phyloP scores from a whole-genome alignment of 2,113 vertebrate genomes.

The Apistogramma diplotaenia region DNA sequence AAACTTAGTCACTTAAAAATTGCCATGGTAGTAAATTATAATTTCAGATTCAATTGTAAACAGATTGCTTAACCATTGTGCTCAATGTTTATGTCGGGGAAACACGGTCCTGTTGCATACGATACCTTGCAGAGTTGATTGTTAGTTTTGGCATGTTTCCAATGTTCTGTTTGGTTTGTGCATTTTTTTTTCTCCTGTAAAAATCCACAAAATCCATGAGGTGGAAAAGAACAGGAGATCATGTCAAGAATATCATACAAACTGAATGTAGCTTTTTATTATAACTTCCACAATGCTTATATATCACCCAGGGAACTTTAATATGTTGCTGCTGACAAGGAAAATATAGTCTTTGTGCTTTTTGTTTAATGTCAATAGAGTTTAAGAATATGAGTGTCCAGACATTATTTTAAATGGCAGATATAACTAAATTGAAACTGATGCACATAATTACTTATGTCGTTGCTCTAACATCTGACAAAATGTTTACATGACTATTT shows the following conservation, averaged over 20 bases:
- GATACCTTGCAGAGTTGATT: background rate
- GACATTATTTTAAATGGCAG: background rate
- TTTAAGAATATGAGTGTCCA: background rate
- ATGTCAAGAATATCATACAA: background rate
- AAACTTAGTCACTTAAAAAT: background rate
- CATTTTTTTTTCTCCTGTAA: background rate
- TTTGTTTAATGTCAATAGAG: background rate
- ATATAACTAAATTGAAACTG: background rate
- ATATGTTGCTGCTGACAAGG: background rate
- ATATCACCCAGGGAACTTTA: slow-evolving; percentile 11
- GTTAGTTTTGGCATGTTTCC: slow-evolving; percentile 7
- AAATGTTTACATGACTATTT: slow-evolving; percentile 13
- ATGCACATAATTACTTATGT: slow-evolving; percentile 6
- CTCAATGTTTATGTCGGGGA: slow-evolving; percentile 8
- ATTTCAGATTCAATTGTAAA: background rate
- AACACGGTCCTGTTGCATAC: background rate
- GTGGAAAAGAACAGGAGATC: background rate
- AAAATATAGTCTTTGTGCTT: slow-evolving; percentile 18
- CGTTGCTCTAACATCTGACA: background rate
- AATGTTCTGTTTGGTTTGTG: slow-evolving; percentile 5
- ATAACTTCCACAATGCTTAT: background rate
- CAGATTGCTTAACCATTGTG: background rate
- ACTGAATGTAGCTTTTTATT: slow-evolving; percentile 37
- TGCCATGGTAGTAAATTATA: background rate
- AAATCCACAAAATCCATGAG: background rate